A percentile compares a stretch with the other conserved stretches of the same genome.
These are phyloP conservation scores for Myanophis thanlyinensis DNA, from an alignment of 2,113 vertebrate species.

Conservation along the genomic window DNA sequence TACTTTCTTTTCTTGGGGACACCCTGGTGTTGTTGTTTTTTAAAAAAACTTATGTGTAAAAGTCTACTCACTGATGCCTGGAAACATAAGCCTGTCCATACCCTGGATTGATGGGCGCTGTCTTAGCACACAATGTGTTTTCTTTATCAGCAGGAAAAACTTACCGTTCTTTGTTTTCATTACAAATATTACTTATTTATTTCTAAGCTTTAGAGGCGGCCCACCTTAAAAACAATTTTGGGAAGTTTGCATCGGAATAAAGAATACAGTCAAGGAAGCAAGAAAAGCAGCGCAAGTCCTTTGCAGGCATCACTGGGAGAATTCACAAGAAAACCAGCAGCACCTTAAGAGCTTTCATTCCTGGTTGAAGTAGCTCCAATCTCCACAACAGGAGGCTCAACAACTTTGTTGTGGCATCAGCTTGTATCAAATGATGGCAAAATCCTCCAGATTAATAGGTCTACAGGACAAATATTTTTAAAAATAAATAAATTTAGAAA, in stretches of 20 bases:
- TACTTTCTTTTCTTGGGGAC: not conserved
- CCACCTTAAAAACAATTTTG: not conserved
- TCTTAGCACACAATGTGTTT: not conserved
- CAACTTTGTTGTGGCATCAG: not conserved
- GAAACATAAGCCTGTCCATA: too few species aligned
- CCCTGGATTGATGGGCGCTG: not conserved
- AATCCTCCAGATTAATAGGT: not conserved
- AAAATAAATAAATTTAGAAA: not conserved
- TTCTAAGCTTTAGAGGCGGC: not conserved
- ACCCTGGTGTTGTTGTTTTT: not conserved
- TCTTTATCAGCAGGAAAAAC: not conserved
- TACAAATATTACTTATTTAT: not conserved
- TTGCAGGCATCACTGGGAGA: not conserved
- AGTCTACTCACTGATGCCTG: not conserved
- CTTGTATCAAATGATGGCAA: not conserved
- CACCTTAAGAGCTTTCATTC: not conserved
- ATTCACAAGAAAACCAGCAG: not conserved
- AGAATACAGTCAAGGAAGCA: not conserved
- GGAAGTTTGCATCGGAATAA: not conserved
- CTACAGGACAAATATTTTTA: not conserved
- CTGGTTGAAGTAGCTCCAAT: not conserved
- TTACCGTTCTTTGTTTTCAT: not conserved
- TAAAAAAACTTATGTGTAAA: not conserved
- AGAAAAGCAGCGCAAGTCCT: not conserved
- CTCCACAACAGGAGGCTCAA: not conserved